Evolutionary conservation across 37 sponge, comb jelly and placozoan species (phyloP).

Genomic region (Halichondria panicea): DNA sequence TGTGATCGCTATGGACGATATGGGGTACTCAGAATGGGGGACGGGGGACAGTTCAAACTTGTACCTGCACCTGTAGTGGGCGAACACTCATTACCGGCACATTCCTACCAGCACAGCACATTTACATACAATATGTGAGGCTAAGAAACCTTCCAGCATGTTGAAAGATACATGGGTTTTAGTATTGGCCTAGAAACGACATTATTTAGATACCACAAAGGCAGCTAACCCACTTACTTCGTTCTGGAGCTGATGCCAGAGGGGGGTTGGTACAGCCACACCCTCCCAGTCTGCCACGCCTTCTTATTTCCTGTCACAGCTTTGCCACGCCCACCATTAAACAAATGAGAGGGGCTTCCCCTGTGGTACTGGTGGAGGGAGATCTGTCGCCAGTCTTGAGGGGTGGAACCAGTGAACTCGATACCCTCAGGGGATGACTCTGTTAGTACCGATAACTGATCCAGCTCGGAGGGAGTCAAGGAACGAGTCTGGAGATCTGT

Average conservation of each 20-base stretch:
- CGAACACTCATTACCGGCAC: background rate
- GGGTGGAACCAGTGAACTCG: constrained; percentile 16
- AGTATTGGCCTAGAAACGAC: too few relatives aligned
- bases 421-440: constrained; percentile 18
- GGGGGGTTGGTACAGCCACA: constrained; percentile 43
- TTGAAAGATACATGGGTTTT: too few relatives aligned
- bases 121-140: background rate
- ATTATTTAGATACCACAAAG: too few relatives aligned
- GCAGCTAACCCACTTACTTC: background rate
- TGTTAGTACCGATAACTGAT: constrained; percentile 8
- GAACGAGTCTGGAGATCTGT: background rate
- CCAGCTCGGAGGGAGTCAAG: constrained; percentile 14
- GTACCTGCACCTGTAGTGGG: background rate
- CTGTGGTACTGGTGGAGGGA: constrained; percentile 35
- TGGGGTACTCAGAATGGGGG: background rate
- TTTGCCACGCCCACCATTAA: background rate
- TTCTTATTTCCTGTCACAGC: background rate
- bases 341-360: constrained; percentile 21
- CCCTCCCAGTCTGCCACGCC: constrained; percentile 2
- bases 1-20: constrained; percentile 34
- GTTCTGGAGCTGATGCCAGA: background rate
- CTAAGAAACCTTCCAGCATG: too few relatives aligned
- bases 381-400: constrained; percentile 36
- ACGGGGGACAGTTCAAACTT: background rate
- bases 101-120: background rate